Base-by-base conservation (phyloP, 2,888 invertebrate genomes). In the Chaetoderma sp. region DNA sequence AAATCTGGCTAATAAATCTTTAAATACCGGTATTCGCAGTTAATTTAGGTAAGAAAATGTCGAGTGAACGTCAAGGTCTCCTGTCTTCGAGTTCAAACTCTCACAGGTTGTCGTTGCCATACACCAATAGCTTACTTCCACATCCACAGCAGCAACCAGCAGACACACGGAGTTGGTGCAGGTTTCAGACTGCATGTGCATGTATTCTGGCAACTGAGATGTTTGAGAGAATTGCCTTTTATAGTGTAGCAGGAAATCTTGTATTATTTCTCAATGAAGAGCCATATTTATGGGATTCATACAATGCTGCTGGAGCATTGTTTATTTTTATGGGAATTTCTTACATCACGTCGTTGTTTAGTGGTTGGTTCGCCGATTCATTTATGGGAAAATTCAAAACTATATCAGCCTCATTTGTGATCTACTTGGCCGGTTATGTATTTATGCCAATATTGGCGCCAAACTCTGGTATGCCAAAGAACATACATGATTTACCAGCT, bases 321-420 rank as follows among this genome's bases (percentile, higher is more conserved):
- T 82, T 87, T 50, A 78, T 86, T 16, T 86, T 88, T 55, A 83
- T 84, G 30, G 88, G 88, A 25, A 74, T 88, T 3, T 82, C 87
- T 0, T 88, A 86, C 73, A 75, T 87, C 21, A 85, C 83, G 25
- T 85, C 87, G 18, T 78, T 88, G n/a, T 70, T 88, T 28, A 88
- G 88, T 4, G 89, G 89, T 30, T 87, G 86, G 82, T 50, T 88
- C 6, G 86, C 87, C 4, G 88, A 88, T 73, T 78, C 85, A 2
- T 70, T 76, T 33, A 66, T 86, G 3, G 88, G 88, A 4, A 78
- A 87, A 54, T 88, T 84, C 73, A 82, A 81, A 71, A 82, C 86
- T 1, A 84, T 88, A 23, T 65, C 86, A 23, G 45, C 83, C 2
- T 85, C 87, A 8, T 86, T 87, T 36, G 25, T 84, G 0, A 63